phyloP scores from a whole-genome alignment of 2,797 vertebrate genomes.

The Enoplosus armatus region DNA sequence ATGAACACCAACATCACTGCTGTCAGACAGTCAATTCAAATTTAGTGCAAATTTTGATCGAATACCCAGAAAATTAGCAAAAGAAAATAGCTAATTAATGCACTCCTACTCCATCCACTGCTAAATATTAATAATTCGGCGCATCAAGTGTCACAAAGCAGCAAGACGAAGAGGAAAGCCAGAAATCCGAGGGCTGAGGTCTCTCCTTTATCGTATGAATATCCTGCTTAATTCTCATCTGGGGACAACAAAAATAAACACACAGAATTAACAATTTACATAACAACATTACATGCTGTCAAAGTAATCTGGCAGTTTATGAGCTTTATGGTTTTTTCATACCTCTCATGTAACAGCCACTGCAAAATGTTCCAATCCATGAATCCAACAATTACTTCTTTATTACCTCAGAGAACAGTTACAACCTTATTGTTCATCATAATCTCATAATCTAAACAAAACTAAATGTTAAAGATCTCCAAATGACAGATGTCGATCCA shows the following conservation, averaged over 20 bases:
- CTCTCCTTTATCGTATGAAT: neutral
- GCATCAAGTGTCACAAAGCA: neutral
- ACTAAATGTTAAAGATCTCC: neutral
- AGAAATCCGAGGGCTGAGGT: neutral
- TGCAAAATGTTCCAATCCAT: too few species aligned
- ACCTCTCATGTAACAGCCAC: neutral
- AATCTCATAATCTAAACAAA: neutral
- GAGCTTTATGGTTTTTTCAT: neutral
- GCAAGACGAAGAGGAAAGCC: neutral
- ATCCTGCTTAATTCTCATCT: neutral
- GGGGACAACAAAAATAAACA: neutral
- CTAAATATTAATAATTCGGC: too few species aligned
- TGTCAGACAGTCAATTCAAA: too few species aligned
- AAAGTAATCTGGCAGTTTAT: too few species aligned
- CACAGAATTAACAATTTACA: neutral
- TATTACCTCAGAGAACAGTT: neutral
- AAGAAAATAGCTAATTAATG: too few species aligned
- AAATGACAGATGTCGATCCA: neutral
- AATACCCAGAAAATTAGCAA: neutral
- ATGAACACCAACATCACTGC: neutral
- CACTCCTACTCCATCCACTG: neutral
- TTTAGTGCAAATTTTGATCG: neutral
- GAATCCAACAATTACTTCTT: neutral
- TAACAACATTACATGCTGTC: neutral
- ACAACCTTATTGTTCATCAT: neutral